Percentiles rank a stretch among this genome's conserved stretches.
phyloP scores from a whole-genome alignment of 2,797 vertebrate genomes.

The Urosaurus nigricauda region DNA sequence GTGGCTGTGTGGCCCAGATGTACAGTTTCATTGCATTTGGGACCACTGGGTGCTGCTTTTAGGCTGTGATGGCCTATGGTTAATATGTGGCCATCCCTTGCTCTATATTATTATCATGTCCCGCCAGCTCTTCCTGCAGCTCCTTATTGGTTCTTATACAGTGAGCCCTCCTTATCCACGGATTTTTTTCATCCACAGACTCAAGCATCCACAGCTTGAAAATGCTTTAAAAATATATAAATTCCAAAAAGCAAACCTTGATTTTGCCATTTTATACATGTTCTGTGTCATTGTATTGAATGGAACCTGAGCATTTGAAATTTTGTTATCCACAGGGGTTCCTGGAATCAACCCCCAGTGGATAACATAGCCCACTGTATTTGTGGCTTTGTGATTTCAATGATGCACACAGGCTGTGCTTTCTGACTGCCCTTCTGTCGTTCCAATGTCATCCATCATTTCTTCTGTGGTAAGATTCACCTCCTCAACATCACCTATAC shows the following conservation, averaged over 20 bases:
- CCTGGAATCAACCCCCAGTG: too few species aligned
- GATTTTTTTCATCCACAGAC: too few species aligned
- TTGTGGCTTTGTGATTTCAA: slow-evolving; percentile 22
- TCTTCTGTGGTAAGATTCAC: slow-evolving; percentile 24
- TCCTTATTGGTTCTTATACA: slow-evolving; percentile 7
- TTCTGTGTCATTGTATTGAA: too few species aligned
- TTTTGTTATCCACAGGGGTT: too few species aligned
- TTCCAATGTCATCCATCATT: slow-evolving; percentile 26
- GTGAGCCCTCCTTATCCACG: too few species aligned
- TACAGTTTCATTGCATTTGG: slow-evolving; percentile 24
- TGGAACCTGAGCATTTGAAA: too few species aligned
- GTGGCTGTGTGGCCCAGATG: slow-evolving; percentile 9
- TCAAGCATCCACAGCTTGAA: too few species aligned
- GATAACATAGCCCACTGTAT: background rate
- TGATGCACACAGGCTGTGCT: slow-evolving; percentile 18
- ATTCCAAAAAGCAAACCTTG: too few species aligned
- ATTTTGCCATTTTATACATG: too few species aligned
- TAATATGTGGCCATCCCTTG: slow-evolving; percentile 24
- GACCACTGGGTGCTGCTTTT: background rate
- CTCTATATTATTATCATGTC: slow-evolving; percentile 16
- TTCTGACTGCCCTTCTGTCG: background rate
- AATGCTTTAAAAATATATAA: too few species aligned
- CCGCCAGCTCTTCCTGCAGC: background rate
- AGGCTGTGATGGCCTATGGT: slow-evolving; percentile 21
- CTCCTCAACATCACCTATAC: slow-evolving; percentile 19